phyloP scores from a whole-genome alignment of 1,140 invertebrate genomes.

The Samia ricini region DNA sequence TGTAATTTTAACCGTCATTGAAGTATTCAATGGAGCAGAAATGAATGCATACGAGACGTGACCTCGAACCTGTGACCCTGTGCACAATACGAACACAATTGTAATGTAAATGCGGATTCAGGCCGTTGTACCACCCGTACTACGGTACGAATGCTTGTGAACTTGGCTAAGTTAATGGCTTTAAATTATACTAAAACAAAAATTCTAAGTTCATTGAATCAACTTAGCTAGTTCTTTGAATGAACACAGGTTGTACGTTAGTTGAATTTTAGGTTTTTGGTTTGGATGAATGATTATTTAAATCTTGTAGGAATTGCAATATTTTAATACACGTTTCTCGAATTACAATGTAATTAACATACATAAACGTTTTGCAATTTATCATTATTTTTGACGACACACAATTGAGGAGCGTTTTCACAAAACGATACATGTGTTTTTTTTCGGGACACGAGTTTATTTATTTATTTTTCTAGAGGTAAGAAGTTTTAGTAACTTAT shows the following conservation, averaged over 20 bases:
- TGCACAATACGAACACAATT: constrained; percentile 54
- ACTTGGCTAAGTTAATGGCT: not conserved
- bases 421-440: no score
- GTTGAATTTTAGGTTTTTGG: no score
- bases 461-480: no score
- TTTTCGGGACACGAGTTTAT: no score
- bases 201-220: not conserved
- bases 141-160: constrained; percentile 28
- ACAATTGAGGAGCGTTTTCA: no score
- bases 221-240: not conserved
- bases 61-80: constrained; percentile 64
- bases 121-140: constrained; percentile 30
- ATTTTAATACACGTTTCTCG: no score
- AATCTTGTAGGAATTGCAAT: no score
- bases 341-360: no score
- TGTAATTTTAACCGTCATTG: constrained; percentile 19
- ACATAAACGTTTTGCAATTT: no score
- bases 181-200: not conserved
- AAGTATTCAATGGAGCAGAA: constrained; percentile 28
- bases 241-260: not conserved
- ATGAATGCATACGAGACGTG: constrained; percentile 34
- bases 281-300: no score
- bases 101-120: constrained; percentile 53
- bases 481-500: no score
- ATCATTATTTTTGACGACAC: no score